phyloP scores from a whole-genome alignment of 2,888 invertebrate genomes.

The Digitonthophagus gazella region DNA sequence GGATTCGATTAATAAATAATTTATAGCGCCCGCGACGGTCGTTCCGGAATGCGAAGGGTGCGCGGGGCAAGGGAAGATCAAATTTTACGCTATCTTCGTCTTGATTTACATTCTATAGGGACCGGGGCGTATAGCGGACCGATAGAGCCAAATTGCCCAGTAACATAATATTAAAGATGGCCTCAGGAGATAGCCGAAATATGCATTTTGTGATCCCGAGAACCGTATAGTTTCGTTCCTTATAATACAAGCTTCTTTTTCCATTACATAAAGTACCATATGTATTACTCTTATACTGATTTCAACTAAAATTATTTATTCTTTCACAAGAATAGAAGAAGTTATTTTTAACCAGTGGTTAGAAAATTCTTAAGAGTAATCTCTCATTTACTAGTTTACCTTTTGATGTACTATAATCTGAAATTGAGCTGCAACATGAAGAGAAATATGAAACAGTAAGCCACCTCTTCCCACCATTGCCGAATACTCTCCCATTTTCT shows the following conservation, averaged over 20 bases:
- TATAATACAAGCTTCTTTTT: background rate
- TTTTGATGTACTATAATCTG: too few species aligned
- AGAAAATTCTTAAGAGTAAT: too few species aligned
- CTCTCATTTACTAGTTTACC: too few species aligned
- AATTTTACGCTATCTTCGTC: constrained; percentile 15
- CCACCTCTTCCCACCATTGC: too few species aligned
- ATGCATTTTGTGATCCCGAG: constrained; percentile 13
- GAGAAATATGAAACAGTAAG: too few species aligned
- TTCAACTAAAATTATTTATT: too few species aligned
- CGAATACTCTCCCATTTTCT: too few species aligned
- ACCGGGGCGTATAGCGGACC: constrained; percentile 3
- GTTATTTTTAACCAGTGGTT: too few species aligned
- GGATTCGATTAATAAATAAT: constrained; percentile 15
- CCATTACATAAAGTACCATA: too few species aligned
- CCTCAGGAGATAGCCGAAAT: constrained; percentile 10
- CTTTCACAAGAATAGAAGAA: too few species aligned
- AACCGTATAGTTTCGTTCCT: background rate
- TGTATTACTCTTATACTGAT: too few species aligned
- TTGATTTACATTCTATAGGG: constrained; percentile 15
- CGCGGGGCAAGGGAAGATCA: constrained; percentile 1
- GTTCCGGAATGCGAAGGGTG: background rate
- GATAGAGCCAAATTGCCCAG: constrained; percentile 16
- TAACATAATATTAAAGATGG: constrained; percentile 17
- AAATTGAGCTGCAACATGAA: too few species aligned
- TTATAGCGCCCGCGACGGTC: constrained; percentile 6